Conservation (phyloP, 2,888 invertebrate genomes). For the Pycnomerus fuliginosus region DNA sequence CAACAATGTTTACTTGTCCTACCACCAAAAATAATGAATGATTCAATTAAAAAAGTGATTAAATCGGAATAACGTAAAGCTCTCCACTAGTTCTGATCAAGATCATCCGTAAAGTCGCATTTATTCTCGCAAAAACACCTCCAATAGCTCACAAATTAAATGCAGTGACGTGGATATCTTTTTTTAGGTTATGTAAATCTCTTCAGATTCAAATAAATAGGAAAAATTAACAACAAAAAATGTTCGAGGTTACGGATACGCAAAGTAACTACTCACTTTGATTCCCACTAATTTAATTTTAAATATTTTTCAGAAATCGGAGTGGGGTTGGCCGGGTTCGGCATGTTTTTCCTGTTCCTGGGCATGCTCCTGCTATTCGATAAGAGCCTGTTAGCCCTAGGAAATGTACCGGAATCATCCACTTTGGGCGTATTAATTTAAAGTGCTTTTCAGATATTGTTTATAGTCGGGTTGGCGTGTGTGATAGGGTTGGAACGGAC, state of each 20-base stretch:
- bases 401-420: conserved; percentile 74
- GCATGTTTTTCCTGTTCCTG: conserved; percentile 90
- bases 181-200: not conserved
- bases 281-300: conserved; percentile 8
- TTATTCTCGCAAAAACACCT: not conserved
- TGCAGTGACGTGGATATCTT: conserved; percentile 15
- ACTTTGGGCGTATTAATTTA: not conserved
- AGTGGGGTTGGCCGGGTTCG: conserved; percentile 94
- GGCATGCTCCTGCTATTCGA: conserved; percentile 94
- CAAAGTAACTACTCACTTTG: conserved; percentile 69
- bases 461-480: conserved; percentile 91
- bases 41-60: conserved; percentile 1
- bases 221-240: conserved; percentile 42
- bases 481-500: conserved; percentile 96
- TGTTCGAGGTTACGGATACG: conserved; percentile 82
- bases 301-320: conserved; percentile 83
- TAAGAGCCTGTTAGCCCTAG: conserved; percentile 96
- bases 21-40: conserved; percentile 2
- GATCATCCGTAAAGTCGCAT: not conserved
- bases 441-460: conserved; percentile 74
- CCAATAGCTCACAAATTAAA: conserved; percentile 1
- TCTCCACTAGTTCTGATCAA: no score
- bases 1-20: no score
- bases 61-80: not conserved
- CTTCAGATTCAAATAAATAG: conserved; percentile 7